Conservation (phyloP, 2,113 vertebrate species). For the Cryptoleucopteryx plumbea region DNA sequence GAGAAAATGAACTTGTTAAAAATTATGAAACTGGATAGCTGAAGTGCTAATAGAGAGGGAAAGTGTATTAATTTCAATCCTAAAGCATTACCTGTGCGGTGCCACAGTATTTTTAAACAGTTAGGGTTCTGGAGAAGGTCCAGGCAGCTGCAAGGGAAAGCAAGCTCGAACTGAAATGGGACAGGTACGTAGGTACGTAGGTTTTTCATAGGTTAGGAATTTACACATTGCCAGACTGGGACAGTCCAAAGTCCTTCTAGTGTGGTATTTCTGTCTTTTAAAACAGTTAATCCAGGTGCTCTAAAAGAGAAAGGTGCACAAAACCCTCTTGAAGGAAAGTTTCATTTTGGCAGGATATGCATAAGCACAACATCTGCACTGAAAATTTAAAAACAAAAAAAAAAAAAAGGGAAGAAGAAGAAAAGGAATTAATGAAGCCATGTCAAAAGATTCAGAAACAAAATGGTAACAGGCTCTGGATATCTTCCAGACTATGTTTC, state of each 20-base stretch:
- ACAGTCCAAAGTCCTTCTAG: not conserved
- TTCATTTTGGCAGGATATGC: not conserved
- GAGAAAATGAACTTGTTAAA: not conserved
- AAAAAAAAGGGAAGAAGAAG: not conserved
- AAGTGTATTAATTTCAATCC: not conserved
- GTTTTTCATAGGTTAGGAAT: not conserved
- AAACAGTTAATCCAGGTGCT: not conserved
- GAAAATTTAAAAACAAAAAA: not conserved
- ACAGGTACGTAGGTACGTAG: not conserved
- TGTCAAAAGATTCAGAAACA: not conserved
- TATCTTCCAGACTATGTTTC: not conserved
- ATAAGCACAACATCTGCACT: not conserved
- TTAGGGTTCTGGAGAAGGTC: not conserved
- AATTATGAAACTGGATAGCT: not conserved
- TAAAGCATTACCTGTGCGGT: not conserved
- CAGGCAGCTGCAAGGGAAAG: not conserved
- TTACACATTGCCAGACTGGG: not conserved
- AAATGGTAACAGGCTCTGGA: not conserved
- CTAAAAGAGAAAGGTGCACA: not conserved
- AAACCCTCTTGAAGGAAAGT: not conserved
- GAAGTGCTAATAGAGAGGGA: not conserved
- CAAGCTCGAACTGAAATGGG: not conserved
- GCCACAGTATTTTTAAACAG: not conserved
- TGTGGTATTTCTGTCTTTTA: not conserved
- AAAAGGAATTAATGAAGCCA: not conserved